Evolutionary conservation across 2,797 vertebrate species (phyloP).

Genomic region (Malurus leucopterus): DNA sequence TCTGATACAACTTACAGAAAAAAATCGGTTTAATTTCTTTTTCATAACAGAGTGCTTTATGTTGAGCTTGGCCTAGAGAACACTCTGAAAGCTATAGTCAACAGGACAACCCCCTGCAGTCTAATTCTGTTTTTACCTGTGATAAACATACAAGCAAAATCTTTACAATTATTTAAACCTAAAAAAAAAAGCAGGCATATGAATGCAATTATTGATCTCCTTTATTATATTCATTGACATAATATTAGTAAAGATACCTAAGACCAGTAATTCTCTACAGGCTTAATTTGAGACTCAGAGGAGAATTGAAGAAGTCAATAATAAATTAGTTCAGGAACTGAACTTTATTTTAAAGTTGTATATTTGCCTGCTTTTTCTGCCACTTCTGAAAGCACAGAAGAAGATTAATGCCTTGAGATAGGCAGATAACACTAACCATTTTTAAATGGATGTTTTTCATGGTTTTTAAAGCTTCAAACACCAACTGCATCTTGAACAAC

Average conservation of each 20-base stretch:
- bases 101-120: neutral
- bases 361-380: neutral
- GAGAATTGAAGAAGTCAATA: neutral
- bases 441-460: neutral
- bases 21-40: neutral
- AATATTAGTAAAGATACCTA: neutral
- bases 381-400: neutral
- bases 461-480: constrained; percentile 3
- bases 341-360: neutral
- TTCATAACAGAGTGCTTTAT: neutral
- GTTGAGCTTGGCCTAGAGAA: neutral
- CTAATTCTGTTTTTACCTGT: neutral
- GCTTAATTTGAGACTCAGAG: neutral
- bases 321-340: neutral
- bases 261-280: neutral
- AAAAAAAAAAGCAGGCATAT: neutral
- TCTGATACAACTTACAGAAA: neutral
- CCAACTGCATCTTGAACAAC: neutral
- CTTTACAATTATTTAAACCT: neutral
- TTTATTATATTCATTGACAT: neutral
- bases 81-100: neutral
- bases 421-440: neutral
- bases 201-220: neutral
- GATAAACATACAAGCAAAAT: neutral
- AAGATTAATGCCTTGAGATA: neutral